Evolutionary conservation across 2,113 vertebrate species (phyloP).

Genomic region (Anoura caudifer): DNA sequence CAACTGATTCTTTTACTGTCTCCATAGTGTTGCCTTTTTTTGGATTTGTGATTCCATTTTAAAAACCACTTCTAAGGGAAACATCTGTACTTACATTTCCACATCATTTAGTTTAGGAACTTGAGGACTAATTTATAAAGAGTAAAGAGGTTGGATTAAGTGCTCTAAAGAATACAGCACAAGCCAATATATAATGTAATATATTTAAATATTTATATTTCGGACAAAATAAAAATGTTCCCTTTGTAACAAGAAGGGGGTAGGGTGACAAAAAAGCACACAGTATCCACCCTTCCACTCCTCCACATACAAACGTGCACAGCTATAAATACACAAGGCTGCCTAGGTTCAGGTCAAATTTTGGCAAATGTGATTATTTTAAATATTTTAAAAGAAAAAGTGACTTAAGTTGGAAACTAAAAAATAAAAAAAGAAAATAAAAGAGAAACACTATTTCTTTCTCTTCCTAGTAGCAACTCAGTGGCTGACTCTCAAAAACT

Average conservation of each 20-base stretch:
- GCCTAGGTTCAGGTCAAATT: background rate
- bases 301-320: background rate
- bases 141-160: background rate
- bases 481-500: background rate
- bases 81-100: background rate
- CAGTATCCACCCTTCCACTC: background rate
- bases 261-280: background rate
- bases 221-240: background rate
- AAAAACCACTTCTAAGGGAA: background rate
- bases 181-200: background rate
- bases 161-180: background rate
- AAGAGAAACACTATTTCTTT: background rate
- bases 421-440: background rate
- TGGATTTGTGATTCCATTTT: background rate
- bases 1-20: background rate
- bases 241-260: background rate
- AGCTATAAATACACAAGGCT: background rate
- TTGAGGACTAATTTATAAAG: background rate
- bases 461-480: background rate
- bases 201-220: background rate
- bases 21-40: background rate
- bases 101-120: background rate
- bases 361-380: background rate
- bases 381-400: background rate
- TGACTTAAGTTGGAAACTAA: background rate